Conservation (phyloP, 2,888 invertebrate species). For the Seladonia tumulorum region DNA sequence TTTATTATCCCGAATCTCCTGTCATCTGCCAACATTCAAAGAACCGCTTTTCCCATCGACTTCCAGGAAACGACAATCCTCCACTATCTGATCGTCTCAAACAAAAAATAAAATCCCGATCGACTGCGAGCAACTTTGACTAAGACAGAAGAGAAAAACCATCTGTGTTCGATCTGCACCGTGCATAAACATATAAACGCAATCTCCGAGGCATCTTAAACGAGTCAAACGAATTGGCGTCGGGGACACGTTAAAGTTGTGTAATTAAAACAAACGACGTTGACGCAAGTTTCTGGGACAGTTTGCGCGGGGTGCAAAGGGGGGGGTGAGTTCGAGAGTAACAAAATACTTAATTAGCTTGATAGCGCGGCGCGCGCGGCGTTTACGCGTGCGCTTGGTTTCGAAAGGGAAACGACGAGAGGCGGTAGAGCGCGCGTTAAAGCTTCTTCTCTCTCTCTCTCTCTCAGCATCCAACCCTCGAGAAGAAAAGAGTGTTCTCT, state of each 20-base stretch:
- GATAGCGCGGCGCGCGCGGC: background rate
- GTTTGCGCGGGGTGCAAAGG: background rate
- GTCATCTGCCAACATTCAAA: too few species aligned
- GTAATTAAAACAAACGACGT: background rate
- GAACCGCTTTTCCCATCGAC: too few species aligned
- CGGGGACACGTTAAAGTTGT: background rate
- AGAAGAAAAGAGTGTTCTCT: background rate
- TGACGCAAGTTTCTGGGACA: background rate
- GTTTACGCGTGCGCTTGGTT: background rate
- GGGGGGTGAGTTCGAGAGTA: background rate
- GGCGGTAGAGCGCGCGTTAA: background rate
- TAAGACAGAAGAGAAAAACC: too few species aligned
- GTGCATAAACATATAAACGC: too few species aligned
- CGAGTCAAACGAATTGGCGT: too few species aligned
- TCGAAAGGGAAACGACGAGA: conserved; percentile 1
- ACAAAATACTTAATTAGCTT: conserved; percentile 3
- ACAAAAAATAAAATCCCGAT: too few species aligned
- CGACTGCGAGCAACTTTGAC: too few species aligned
- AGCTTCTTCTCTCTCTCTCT: background rate
- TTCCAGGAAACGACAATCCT: too few species aligned
- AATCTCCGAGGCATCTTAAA: too few species aligned
- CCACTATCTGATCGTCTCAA: too few species aligned
- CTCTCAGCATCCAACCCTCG: background rate
- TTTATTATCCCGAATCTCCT: too few species aligned
- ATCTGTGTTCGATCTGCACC: too few species aligned